A percentile compares a stretch with the other conserved stretches of the same genome.
These are phyloP conservation scores for Leptoclinus maculatus DNA, from an alignment of 2,797 vertebrate species.

Conservation along the genomic window DNA sequence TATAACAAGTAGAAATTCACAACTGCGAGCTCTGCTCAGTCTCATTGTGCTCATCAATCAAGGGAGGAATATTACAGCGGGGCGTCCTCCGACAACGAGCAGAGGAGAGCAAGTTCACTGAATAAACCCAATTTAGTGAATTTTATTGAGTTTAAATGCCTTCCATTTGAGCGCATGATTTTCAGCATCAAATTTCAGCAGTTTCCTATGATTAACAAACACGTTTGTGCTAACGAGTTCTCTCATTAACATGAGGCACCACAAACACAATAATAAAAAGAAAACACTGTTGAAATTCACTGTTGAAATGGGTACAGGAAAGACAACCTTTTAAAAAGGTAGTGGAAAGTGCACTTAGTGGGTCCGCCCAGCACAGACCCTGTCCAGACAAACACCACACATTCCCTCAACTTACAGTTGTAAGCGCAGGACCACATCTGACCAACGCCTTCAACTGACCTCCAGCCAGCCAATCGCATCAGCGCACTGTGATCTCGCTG, in stretches of 20 bases:
- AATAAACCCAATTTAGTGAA: slow-evolving; percentile 18
- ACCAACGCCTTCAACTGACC: background rate
- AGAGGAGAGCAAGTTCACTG: slow-evolving; percentile 29
- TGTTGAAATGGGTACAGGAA: slow-evolving; percentile 73
- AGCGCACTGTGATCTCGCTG: background rate
- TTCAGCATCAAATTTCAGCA: slow-evolving; percentile 51
- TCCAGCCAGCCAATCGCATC: background rate
- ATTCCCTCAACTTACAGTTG: slow-evolving; percentile 1
- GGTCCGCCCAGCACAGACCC: slow-evolving; percentile 62
- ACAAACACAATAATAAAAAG: slow-evolving; percentile 55
- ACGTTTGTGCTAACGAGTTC: slow-evolving; percentile 27
- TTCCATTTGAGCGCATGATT: slow-evolving; percentile 32
- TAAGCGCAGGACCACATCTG: background rate
- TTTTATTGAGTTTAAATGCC: slow-evolving; percentile 29
- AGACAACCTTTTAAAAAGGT: slow-evolving; percentile 66
- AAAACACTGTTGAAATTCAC: slow-evolving; percentile 22
- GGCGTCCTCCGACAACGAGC: slow-evolving; percentile 21
- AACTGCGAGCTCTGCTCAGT: slow-evolving; percentile 45
- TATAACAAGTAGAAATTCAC: slow-evolving; percentile 65
- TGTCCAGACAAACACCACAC: slow-evolving; percentile 43
- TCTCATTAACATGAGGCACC: slow-evolving; percentile 59
- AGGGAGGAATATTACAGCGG: slow-evolving; percentile 31
- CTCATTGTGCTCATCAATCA: slow-evolving; percentile 38
- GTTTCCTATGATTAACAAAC: slow-evolving; percentile 30
- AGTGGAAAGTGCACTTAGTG: slow-evolving; percentile 83